Conservation (phyloP, 2,797 vertebrate genomes). For the Leuciscus waleckii region DNA sequence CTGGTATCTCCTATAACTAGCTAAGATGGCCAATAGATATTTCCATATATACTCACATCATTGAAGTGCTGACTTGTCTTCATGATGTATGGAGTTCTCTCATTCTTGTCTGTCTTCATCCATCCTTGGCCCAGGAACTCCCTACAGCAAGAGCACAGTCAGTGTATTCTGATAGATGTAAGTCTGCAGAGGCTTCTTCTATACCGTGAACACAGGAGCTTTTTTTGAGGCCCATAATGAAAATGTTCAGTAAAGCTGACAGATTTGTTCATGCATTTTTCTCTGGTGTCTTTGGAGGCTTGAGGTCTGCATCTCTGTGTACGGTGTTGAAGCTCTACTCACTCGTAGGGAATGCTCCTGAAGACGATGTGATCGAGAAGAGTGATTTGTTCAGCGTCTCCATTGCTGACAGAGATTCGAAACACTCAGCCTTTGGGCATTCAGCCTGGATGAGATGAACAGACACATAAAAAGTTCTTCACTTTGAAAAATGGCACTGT, state of each 20-base stretch:
- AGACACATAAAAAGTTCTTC: constrained; percentile 19
- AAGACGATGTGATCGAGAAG: constrained; percentile 94
- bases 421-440: constrained; percentile 87
- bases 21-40: not conserved
- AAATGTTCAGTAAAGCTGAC: not conserved
- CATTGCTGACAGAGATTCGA: constrained; percentile 94
- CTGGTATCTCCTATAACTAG: not conserved
- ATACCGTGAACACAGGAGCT: not conserved
- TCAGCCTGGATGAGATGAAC: constrained; percentile 78
- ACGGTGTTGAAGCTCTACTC: constrained; percentile 69
- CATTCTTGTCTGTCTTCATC: constrained; percentile 97
- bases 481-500: constrained; percentile 12
- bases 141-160: constrained; percentile 70
- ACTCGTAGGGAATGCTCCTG: constrained; percentile 98
- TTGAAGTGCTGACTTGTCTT: constrained; percentile 97
- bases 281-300: not conserved
- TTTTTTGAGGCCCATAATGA: constrained; percentile 7
- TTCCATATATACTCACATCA: constrained; percentile 79
- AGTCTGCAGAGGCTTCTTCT: not conserved
- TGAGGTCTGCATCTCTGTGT: not conserved
- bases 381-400: constrained; percentile 96
- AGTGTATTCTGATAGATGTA: constrained; percentile 9
- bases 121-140: constrained; percentile 97
- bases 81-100: constrained; percentile 93
- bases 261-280: constrained; percentile 14